Conservation (phyloP, 2,113 vertebrate species). For the Cheirogaleus medius region DNA sequence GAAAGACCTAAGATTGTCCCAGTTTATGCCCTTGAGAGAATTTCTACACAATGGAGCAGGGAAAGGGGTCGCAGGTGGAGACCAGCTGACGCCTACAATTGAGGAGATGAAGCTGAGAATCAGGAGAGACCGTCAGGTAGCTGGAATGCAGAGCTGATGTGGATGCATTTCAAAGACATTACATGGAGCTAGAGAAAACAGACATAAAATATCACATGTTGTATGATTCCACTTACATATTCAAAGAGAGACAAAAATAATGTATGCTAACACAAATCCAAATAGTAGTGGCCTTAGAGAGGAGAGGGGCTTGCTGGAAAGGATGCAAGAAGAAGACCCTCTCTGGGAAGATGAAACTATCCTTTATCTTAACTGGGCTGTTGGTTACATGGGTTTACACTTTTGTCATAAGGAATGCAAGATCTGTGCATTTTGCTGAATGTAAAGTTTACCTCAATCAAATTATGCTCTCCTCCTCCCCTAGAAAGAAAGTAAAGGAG, state of each 20-base stretch:
- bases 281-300: neutral
- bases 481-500: neutral
- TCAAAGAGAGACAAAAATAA: neutral
- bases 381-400: neutral
- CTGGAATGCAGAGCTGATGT: too few relatives aligned
- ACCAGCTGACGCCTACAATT: neutral
- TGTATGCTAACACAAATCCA: neutral
- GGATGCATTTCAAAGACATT: neutral
- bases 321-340: neutral
- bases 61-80: neutral
- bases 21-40: neutral
- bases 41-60: neutral
- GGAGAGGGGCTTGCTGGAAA: neutral
- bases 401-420: neutral
- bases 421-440: neutral
- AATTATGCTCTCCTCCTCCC: neutral
- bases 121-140: neutral
- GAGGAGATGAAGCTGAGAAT: neutral
- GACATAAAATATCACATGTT: neutral
- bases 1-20: accelerated
- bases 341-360: neutral
- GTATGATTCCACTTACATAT: neutral
- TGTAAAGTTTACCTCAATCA: neutral
- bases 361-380: neutral
- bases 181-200: neutral